Percentiles rank a stretch among this genome's conserved stretches.
These are phyloP conservation scores for Molossus molossus DNA, from an alignment of 2,797 vertebrate species.

Conservation along the genomic window DNA sequence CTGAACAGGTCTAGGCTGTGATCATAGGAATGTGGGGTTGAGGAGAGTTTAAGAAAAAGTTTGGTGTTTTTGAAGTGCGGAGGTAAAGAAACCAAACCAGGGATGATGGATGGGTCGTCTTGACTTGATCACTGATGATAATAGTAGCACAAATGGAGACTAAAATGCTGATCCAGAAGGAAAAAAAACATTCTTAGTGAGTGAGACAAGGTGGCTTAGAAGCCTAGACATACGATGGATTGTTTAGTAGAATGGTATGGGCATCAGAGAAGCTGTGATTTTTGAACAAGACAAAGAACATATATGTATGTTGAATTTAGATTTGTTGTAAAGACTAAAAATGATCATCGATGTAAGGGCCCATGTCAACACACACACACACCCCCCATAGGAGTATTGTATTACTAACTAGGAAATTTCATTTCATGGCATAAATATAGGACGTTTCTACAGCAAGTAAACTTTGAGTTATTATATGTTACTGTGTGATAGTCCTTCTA, in stretches of 20 bases:
- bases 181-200: not conserved
- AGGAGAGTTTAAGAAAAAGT: not conserved
- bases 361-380: not conserved
- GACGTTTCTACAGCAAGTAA: not conserved
- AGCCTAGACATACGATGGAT: not conserved
- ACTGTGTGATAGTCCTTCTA: not conserved
- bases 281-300: constrained; percentile 9
- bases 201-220: not conserved
- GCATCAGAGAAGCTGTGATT: not conserved
- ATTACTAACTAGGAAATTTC: not conserved
- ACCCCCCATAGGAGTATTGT: not conserved
- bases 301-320: not conserved
- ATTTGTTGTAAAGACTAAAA: not conserved
- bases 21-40: not conserved
- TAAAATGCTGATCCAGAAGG: not conserved
- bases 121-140: not conserved
- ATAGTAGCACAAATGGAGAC: not conserved
- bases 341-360: not conserved
- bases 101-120: not conserved
- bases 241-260: not conserved
- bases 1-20: not conserved
- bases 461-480: not conserved
- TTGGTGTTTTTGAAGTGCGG: not conserved
- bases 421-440: not conserved
- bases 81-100: constrained; percentile 13